These are phyloP conservation scores for Sakesphorus luctuosus DNA, from an alignment of 2,113 vertebrate genomes.

Conservation along the genomic window DNA sequence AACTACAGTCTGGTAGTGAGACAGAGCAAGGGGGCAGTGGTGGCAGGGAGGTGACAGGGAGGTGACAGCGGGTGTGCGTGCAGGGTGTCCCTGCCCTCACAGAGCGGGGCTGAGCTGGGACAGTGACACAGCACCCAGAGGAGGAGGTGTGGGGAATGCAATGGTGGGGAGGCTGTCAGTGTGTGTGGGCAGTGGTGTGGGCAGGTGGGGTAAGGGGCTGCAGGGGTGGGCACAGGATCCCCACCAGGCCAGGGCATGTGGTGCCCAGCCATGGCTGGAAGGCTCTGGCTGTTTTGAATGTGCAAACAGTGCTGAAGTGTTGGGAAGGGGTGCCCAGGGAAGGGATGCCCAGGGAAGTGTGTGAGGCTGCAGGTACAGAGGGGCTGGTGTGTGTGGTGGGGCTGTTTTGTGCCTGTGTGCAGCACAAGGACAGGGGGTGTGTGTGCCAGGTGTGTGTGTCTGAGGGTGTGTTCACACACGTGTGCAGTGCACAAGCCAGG, in stretches of 20 bases:
- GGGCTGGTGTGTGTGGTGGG: neutral
- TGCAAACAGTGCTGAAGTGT: neutral
- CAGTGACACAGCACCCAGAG: neutral
- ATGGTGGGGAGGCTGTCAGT: neutral
- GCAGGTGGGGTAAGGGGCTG: neutral
- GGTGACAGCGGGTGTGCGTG: neutral
- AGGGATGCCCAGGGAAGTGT: rapidly evolving
- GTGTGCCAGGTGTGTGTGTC: too few relatives aligned
- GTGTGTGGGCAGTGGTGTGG: neutral
- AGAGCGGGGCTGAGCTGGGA: neutral
- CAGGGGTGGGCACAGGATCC: neutral
- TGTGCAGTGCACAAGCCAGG: neutral
- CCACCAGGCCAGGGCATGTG: rapidly evolving
- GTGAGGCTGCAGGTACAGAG: neutral
- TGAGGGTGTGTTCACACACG: neutral
- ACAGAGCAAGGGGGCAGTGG: rapidly evolving
- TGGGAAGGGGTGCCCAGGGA: neutral
- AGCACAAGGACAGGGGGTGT: rapidly evolving
- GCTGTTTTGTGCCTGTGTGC: neutral
- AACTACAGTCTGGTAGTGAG: neutral
- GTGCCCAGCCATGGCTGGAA: neutral
- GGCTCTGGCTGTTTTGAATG: neutral
- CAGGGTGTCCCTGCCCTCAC: neutral
- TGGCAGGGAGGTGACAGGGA: neutral
- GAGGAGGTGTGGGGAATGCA: neutral